Base-by-base conservation (phyloP, 2,888 invertebrate genomes). In the Phengaris arion region DNA sequence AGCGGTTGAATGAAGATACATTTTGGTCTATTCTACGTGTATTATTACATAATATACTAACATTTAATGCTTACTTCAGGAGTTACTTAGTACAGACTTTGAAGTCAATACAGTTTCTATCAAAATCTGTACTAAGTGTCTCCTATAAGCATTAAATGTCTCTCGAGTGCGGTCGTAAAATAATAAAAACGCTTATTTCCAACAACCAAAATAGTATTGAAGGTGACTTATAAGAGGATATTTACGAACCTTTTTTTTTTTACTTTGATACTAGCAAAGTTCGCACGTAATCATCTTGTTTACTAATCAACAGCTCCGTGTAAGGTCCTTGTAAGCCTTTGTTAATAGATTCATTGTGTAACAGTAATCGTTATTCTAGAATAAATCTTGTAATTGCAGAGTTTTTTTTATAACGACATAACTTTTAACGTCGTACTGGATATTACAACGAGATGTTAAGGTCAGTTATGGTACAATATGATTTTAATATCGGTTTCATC, bases 311-410 rank as follows among this genome's bases (percentile, higher is more conserved):
- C 59, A 48, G 48, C 48, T 48, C 6, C 8, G 6, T 48, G 48
- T 59, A 4, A 59, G 22, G 22, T 59, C 22, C 22, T 59, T 22
- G 59, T 59, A 9, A 59, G 55, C 15, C 55, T 59, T 15, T 22
- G 15, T 22, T 22, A 22, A 59, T 10, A 59, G 59, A 22, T 59
- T 59, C 10, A 59, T 59, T 59, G 59, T 59, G 9, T 59, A 8
- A 59, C 22, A 59, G 10, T 59, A 10, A 59, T 59, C 59, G 15
- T 57, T 57, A 59, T 59, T 59, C 59, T 59, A 59, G 59, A 59
- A 22, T 22, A 2, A 59, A 59, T 59, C 3, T 10, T 59, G 15
- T 59, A 9, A 59, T 9, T 10, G 15, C 8, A 35, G 46, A 46
- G 46, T 46, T 46, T 46, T 46, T 46, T 46, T 46, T 46, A 48